Evolutionary conservation across 2,797 vertebrate species (phyloP).

Genomic region (Eurystomus glaucurus): DNA sequence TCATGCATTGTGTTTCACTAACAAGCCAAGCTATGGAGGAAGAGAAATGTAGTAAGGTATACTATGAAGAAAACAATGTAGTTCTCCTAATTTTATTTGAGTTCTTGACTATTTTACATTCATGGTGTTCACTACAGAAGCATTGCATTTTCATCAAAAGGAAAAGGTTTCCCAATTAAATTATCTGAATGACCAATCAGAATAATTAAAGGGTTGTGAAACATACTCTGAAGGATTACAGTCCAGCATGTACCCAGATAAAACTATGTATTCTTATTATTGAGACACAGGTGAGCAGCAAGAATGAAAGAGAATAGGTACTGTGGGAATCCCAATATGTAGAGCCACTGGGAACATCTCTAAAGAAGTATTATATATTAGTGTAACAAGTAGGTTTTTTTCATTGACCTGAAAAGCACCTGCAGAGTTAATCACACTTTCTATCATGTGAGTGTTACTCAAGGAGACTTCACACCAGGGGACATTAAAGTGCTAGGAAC

Average conservation of each 20-base stretch:
- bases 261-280: neutral
- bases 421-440: constrained; percentile 75
- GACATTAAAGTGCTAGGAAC: constrained; percentile 61
- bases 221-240: neutral
- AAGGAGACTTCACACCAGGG: constrained; percentile 53
- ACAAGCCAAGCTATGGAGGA: neutral
- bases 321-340: neutral
- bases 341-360: neutral
- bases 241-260: neutral
- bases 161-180: neutral
- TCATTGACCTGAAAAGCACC: constrained; percentile 65
- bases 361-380: constrained; percentile 51
- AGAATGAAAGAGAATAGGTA: constrained; percentile 22
- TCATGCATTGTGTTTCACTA: neutral
- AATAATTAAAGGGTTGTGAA: constrained; percentile 7
- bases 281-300: neutral
- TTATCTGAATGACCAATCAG: constrained; percentile 19
- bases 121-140: neutral
- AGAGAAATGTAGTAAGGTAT: neutral
- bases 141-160: neutral
- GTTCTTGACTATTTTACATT: neutral
- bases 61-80: neutral
- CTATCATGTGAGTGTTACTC: constrained; percentile 56
- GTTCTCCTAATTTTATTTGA: neutral
- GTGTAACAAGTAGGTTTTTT: constrained; percentile 39